Percentiles rank a stretch among this genome's conserved stretches.
Evolutionary conservation across 2,888 invertebrate species (phyloP).

Genomic region (Troides aeacus): DNA sequence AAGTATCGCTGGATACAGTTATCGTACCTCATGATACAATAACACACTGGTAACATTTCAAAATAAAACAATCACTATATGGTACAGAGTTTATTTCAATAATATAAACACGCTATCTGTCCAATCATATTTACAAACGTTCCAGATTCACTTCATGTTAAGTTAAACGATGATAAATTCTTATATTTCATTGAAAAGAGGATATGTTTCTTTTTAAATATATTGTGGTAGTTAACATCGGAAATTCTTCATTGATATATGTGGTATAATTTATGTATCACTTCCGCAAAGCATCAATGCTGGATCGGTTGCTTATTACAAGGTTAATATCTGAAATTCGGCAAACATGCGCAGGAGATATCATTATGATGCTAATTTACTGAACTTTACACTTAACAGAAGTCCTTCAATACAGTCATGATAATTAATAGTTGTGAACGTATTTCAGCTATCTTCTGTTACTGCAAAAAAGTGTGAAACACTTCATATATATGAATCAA

Average conservation of each 20-base stretch:
- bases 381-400: background rate
- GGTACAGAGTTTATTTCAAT: slow-evolving; percentile 75
- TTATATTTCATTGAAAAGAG: slow-evolving; percentile 4
- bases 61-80: slow-evolving; percentile 55
- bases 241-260: slow-evolving; percentile 25
- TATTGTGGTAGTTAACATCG: slow-evolving; percentile 30
- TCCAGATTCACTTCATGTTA: slow-evolving; percentile 42
- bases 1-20: no score
- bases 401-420: slow-evolving; percentile 1
- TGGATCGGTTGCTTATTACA: background rate
- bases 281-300: background rate
- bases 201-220: slow-evolving; percentile 8
- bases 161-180: slow-evolving; percentile 30
- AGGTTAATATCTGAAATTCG: background rate
- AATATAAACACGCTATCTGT: slow-evolving; percentile 66
- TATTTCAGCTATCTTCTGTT: no score
- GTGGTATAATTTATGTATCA: background rate
- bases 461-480: slow-evolving; percentile 31
- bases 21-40: no score
- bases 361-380: background rate
- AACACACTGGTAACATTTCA: slow-evolving; percentile 1
- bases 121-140: slow-evolving; percentile 71
- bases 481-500: background rate
- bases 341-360: background rate
- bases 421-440: slow-evolving; percentile 26